Base-by-base conservation (phyloP, 2,888 invertebrate species). In the Drosophila mettleri region DNA sequence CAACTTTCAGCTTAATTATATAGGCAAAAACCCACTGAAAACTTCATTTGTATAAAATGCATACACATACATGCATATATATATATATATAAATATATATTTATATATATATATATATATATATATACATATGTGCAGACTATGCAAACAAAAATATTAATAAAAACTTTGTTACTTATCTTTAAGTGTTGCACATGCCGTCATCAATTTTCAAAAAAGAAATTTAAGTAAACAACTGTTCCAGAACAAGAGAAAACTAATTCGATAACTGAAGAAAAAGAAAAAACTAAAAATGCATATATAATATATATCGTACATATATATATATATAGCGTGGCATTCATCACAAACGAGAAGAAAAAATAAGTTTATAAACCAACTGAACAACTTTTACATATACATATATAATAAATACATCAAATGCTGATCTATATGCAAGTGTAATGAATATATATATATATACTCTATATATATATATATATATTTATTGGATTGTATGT, bases 181-280 rank as follows among this genome's bases (percentile, higher is more conserved):
- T 83, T 82, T 88, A 83, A 90, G 88, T 89, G 78, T 88, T 84
- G 82, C 89, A 88, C 83, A 83, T 74, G 83, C 80, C 79, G 68
- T 73, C 74, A 60, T 65, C 74, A 77, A 80, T 61, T 83, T 81
- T 67, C 65, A 73, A 38, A 10, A 52, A 52, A 10, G 9, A 57
- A 60, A 33, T 33, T n/a, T 10, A 34, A 51, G 61, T 49, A 34
- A 62, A 61, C 49, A 58, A 54, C 66, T 78, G 78, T 73, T 73
- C 63, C 73, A 62, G 66, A 27, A 43, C n/a, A 43, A 41, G 12
- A 38, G 3, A 22, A 49, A 76, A 62, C 64, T 53, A 70, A 49
- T 59, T 54, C 63, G 52, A 59, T 27, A 60, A 48, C 14, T 46
- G 46, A 38, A 45, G 27, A 36, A 45, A 33, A 38, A 36, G 38